phyloP scores from a whole-genome alignment of 2,113 vertebrate genomes.

The Corapipo altera region DNA sequence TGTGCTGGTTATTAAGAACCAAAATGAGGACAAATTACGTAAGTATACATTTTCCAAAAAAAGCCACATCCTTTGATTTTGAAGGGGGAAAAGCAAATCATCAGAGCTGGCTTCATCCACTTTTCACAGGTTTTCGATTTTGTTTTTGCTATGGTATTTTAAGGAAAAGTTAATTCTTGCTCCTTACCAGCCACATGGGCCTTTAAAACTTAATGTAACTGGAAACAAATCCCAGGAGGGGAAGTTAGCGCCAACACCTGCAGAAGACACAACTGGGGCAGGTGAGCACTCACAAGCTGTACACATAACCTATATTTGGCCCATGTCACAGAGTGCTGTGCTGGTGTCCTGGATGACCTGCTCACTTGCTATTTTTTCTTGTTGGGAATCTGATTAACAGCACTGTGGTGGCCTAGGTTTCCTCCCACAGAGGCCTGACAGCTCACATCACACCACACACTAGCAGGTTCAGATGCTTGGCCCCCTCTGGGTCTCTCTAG shows the following conservation, averaged over 20 bases:
- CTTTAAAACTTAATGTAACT: not conserved
- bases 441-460: not conserved
- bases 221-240: not conserved
- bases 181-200: not conserved
- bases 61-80: not conserved
- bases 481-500: not conserved
- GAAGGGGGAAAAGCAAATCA: not conserved
- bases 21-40: not conserved
- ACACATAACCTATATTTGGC: not conserved
- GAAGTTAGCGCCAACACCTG: not conserved
- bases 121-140: not conserved
- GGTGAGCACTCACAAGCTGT: not conserved
- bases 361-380: not conserved
- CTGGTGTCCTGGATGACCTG: not conserved
- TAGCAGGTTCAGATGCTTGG: not conserved
- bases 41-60: not conserved
- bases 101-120: not conserved
- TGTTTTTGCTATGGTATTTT: not conserved
- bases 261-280: not conserved
- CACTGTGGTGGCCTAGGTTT: fast-evolving
- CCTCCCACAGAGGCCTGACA: not conserved
- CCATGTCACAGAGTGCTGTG: not conserved
- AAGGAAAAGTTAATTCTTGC: not conserved
- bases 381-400: not conserved
- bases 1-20: not conserved